A percentile compares a stretch with the other conserved stretches of the same genome.
Evolutionary conservation across 2,113 vertebrate genomes (phyloP).

Genomic region (Oncorhynchus mykiss): DNA sequence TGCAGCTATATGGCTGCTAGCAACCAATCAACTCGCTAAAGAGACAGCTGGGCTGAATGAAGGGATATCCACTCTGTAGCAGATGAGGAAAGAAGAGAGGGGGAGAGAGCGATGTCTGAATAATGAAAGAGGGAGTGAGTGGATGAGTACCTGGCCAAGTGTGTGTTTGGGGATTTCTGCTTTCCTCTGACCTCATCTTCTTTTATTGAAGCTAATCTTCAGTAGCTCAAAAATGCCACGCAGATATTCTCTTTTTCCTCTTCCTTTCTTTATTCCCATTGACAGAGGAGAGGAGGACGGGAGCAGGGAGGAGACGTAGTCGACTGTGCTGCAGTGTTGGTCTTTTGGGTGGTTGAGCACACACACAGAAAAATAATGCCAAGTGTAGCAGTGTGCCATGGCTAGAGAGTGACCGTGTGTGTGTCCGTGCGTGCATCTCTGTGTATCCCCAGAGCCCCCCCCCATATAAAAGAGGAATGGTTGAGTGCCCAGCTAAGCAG

Average conservation of each 20-base stretch:
- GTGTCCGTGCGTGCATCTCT: not conserved
- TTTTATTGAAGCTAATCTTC: conserved; percentile 48
- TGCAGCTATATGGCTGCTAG: too few relatives aligned
- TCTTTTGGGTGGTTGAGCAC: not conserved
- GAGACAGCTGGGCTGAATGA: not conserved
- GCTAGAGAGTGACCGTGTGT: not conserved
- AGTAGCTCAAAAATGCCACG: conserved; percentile 52
- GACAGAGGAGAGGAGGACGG: conserved; percentile 10
- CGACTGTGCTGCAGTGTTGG: not conserved
- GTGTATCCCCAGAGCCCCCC: not conserved
- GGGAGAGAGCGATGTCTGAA: not conserved
- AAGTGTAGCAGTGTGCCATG: conserved; percentile 15
- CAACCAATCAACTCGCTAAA: conserved; percentile 6
- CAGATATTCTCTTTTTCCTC: conserved; percentile 37
- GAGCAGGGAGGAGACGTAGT: conserved; percentile 21
- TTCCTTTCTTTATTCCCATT: not conserved
- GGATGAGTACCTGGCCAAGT: not conserved
- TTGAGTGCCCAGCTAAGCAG: conserved; percentile 32
- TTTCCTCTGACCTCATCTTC: conserved; percentile 48
- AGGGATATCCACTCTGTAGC: too few relatives aligned
- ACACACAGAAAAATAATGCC: conserved; percentile 9
- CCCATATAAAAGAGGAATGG: conserved; percentile 20
- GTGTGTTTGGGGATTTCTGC: conserved; percentile 8
- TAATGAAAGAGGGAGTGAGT: not conserved
- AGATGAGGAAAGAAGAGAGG: not conserved